Conservation (phyloP, 2,888 invertebrate species). For the Osedax frankpressi region DNA sequence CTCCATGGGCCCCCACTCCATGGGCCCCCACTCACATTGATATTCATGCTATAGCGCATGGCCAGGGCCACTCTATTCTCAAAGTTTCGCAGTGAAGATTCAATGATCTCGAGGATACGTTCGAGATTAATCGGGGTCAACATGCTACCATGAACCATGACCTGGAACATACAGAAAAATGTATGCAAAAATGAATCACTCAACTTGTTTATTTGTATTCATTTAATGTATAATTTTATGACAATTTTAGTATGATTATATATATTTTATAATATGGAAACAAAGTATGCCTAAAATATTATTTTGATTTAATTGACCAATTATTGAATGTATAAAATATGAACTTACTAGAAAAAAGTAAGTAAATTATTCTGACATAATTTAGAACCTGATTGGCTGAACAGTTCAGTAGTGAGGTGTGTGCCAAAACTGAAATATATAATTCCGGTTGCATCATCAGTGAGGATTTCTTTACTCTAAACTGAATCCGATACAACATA, state of each 20-base stretch:
- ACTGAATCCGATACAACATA: too few relatives aligned
- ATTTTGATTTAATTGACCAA: background rate
- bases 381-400: slow-evolving; percentile 57
- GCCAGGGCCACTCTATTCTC: slow-evolving; percentile 49
- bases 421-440: slow-evolving; percentile 62
- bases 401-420: slow-evolving; percentile 61
- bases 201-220: too few relatives aligned
- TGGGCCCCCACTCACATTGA: too few relatives aligned
- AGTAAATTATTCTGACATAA: too few relatives aligned
- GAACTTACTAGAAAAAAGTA: background rate
- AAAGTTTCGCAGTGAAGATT: slow-evolving; percentile 52
- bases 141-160: slow-evolving; percentile 59
- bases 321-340: background rate
- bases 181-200: too few relatives aligned
- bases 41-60: slow-evolving; percentile 45
- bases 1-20: too few relatives aligned
- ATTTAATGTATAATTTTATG: too few relatives aligned
- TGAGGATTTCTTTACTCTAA: slow-evolving; percentile 57
- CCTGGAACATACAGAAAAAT: too few relatives aligned
- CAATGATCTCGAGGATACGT: slow-evolving; percentile 52
- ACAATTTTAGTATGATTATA: too few relatives aligned
- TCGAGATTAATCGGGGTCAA: slow-evolving; percentile 54
- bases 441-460: slow-evolving; percentile 57
- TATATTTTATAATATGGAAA: too few relatives aligned
- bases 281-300: background rate